Evolutionary conservation across 2,797 vertebrate species (phyloP).

Genomic region (Carapus acus): DNA sequence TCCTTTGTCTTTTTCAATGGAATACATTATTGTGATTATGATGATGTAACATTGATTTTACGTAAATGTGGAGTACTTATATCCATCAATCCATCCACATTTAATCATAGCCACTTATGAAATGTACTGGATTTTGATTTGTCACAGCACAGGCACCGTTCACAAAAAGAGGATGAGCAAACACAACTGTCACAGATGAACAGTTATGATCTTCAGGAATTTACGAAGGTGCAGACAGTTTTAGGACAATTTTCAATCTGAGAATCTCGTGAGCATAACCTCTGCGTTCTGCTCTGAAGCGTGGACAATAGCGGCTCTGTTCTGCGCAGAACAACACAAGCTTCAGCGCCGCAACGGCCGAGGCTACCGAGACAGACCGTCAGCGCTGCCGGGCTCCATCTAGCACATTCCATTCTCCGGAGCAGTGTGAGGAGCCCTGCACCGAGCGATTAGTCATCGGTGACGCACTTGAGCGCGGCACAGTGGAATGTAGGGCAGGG

Average conservation of each 20-base stretch:
- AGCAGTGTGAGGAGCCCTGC: conserved; percentile 55
- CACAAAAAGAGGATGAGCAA: too few relatives aligned
- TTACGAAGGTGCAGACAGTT: too few relatives aligned
- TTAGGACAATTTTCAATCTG: not conserved
- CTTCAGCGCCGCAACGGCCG: conserved; percentile 1
- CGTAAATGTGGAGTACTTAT: too few relatives aligned
- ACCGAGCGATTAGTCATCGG: conserved; percentile 66
- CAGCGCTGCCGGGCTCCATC: conserved; percentile 38
- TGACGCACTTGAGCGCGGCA: conserved; percentile 65
- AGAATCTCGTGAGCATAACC: not conserved
- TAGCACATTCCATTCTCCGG: conserved; percentile 57
- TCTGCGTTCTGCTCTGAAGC: not conserved
- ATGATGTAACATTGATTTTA: too few relatives aligned
- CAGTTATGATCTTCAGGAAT: too few relatives aligned
- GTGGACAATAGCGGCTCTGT: not conserved
- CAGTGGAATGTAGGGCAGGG: conserved; percentile 71
- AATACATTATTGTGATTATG: too few relatives aligned
- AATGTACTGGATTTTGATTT: too few relatives aligned
- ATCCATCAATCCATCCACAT: too few relatives aligned
- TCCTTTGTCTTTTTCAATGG: not conserved
- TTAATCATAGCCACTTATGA: too few relatives aligned
- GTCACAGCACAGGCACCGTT: too few relatives aligned
- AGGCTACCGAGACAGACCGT: conserved; percentile 20
- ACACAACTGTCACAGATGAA: too few relatives aligned
- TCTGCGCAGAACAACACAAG: not conserved